Evolutionary conservation across 2,888 invertebrate species (phyloP).

Genomic region (Athalia circularis): DNA sequence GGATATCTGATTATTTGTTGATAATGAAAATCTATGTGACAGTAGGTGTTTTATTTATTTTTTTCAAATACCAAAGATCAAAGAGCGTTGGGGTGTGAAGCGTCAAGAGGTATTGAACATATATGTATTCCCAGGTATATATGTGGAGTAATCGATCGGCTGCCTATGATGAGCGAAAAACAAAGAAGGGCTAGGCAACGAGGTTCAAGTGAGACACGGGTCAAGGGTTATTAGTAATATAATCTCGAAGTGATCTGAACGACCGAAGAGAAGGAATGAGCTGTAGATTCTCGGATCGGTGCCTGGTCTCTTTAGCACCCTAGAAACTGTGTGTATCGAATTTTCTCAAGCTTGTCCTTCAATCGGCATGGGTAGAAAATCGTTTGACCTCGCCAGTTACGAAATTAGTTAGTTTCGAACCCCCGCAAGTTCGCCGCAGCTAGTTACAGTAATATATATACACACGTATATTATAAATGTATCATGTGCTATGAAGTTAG

Average conservation of each 20-base stretch:
- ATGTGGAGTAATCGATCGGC: slow-evolving; percentile 3
- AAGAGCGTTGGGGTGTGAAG: not conserved
- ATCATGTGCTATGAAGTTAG: not conserved
- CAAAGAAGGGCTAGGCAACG: not conserved
- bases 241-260: slow-evolving; percentile 2
- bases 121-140: not conserved
- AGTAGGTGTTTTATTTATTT: not conserved
- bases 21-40: not conserved
- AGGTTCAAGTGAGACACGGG: not conserved
- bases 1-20: not conserved
- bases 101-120: not conserved
- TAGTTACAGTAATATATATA: not conserved
- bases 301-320: slow-evolving; percentile 19
- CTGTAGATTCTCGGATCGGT: not conserved
- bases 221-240: slow-evolving; percentile 12
- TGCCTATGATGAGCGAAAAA: not conserved
- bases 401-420: slow-evolving; percentile 3
- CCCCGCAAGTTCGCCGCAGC: not conserved
- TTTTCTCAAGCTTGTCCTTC: not conserved
- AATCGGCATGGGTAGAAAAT: not conserved
- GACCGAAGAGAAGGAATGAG: not conserved
- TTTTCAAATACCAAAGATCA: not conserved
- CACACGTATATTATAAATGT: not conserved
- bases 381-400: slow-evolving; percentile 5
- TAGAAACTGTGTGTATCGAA: not conserved